Evolutionary conservation across 2,888 invertebrate genomes (phyloP).

Genomic region (Galerucella calmariensis): DNA sequence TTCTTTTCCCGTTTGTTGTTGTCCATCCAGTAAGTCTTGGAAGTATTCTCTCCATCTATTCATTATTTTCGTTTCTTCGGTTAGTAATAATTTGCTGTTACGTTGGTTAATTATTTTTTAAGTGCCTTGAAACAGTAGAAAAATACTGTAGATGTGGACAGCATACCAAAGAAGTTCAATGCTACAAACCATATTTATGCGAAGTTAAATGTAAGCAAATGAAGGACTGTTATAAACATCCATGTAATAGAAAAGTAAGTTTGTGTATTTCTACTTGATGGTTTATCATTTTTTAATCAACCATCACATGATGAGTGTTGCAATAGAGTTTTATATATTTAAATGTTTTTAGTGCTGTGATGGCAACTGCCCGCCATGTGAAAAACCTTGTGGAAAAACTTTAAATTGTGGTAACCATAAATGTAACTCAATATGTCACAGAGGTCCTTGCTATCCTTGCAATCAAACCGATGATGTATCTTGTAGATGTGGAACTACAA

Average conservation of each 20-base stretch:
- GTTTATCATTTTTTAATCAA: too few species aligned
- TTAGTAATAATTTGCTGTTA: too few species aligned
- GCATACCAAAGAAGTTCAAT: constrained; percentile 84
- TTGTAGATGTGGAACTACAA: constrained; percentile 86
- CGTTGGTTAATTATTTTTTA: constrained; percentile 44
- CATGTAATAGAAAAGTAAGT: constrained; percentile 83
- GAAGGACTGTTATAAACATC: constrained; percentile 86
- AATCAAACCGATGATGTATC: constrained; percentile 75
- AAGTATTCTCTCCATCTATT: too few species aligned
- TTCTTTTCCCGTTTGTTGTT: too few species aligned
- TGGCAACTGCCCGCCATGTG: constrained; percentile 85
- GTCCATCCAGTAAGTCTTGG: too few species aligned
- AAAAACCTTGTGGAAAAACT: constrained; percentile 84
- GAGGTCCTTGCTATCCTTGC: constrained; percentile 88
- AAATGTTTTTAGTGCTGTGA: constrained; percentile 77
- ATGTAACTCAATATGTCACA: constrained; percentile 83
- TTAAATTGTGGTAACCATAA: constrained; percentile 90
- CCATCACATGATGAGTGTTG: too few species aligned
- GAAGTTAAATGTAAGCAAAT: constrained; percentile 88
- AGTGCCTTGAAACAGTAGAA: constrained; percentile 74
- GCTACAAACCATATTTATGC: constrained; percentile 87
- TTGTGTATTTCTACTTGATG: background rate
- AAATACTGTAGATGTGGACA: constrained; percentile 86
- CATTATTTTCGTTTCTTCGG: too few species aligned
- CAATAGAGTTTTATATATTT: background rate